Conservation (phyloP, 2,113 vertebrate genomes). For the Sander lucioperca region DNA sequence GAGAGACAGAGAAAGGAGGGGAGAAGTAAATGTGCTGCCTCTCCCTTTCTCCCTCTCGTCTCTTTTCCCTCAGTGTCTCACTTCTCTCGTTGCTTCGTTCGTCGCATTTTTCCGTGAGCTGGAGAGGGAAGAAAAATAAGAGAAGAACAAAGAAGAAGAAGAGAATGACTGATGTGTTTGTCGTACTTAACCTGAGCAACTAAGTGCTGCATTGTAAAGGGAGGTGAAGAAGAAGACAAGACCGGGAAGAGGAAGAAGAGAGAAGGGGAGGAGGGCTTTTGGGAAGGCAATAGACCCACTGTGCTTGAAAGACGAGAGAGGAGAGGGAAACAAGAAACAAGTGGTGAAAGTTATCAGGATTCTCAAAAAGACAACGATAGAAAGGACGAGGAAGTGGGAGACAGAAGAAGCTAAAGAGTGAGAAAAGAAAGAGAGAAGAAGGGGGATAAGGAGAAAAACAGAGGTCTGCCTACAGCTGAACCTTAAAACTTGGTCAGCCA, state of each 20-base stretch:
- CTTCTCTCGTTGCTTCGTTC: slow-evolving; percentile 36
- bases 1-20: slow-evolving; percentile 13
- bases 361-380: background rate
- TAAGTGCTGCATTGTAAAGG: slow-evolving; percentile 6
- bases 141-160: background rate
- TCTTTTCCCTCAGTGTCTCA: slow-evolving; percentile 46
- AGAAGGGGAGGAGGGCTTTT: slow-evolving; percentile 13
- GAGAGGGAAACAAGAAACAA: background rate
- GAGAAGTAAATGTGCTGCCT: slow-evolving; percentile 53
- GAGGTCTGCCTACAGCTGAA: background rate
- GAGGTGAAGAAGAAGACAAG: slow-evolving; percentile 1
- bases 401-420: background rate
- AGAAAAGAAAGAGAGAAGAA: background rate
- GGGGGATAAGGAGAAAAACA: background rate
- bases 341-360: slow-evolving; percentile 40
- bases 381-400: background rate
- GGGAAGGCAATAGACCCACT: background rate
- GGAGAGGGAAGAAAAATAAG: background rate
- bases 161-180: slow-evolving; percentile 10
- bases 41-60: slow-evolving; percentile 54
- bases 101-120: slow-evolving; percentile 29
- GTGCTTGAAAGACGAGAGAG: background rate
- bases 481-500: background rate
- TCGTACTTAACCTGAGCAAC: slow-evolving; percentile 7
- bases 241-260: slow-evolving; percentile 7